These are phyloP conservation scores for Empidonax alnorum DNA, from an alignment of 2,113 vertebrate species.

Conservation along the genomic window DNA sequence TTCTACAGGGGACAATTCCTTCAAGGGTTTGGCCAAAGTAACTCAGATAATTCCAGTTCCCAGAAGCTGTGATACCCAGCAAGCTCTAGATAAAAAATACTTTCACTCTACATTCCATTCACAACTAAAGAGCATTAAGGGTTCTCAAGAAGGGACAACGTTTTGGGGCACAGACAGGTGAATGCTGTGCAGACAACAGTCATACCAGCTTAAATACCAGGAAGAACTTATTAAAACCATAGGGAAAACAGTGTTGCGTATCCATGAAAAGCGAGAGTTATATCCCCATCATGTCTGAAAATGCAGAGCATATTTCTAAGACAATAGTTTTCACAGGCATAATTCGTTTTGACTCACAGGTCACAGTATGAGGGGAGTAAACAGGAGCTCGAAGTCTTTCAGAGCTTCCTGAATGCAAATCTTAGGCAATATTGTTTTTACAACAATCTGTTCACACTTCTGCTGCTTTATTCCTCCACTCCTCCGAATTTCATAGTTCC, in stretches of 20 bases:
- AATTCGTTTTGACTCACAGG: neutral
- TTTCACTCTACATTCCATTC: neutral
- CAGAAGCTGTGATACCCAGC: neutral
- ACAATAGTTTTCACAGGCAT: neutral
- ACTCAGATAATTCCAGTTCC: neutral
- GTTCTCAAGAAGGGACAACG: neutral
- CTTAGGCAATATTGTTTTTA: slow-evolving; percentile 5
- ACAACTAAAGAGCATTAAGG: neutral
- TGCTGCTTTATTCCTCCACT: neutral
- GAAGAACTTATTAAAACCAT: neutral
- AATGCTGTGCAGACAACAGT: neutral
- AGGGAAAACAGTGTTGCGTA: neutral
- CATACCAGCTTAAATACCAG: neutral
- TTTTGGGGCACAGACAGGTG: neutral
- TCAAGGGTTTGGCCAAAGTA: neutral
- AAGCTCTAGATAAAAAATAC: neutral
- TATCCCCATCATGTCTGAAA: neutral
- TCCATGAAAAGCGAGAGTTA: neutral
- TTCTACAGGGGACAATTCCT: neutral
- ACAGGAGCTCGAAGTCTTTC: neutral
- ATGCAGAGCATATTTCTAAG: neutral
- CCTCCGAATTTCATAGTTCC: neutral
- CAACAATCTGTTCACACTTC: slow-evolving; percentile 35
- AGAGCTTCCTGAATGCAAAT: neutral
- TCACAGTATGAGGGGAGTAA: neutral